A percentile compares a stretch with the other conserved stretches of the same genome.
phyloP scores from a whole-genome alignment of 2,797 vertebrate genomes.

The Sphaeramia orbicularis region DNA sequence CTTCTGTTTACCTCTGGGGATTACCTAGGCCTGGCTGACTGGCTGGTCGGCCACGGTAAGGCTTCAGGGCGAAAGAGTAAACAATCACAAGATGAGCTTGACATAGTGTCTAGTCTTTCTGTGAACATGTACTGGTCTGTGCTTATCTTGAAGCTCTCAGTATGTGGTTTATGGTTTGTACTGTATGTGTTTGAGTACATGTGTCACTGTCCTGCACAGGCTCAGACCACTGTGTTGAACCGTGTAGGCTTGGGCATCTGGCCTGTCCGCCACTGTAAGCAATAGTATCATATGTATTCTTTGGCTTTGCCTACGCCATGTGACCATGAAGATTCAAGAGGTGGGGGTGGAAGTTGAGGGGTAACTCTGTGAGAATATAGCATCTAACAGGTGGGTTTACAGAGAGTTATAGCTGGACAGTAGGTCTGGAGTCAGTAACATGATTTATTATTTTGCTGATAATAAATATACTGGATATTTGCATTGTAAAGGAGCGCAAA shows the following conservation, averaged over 20 bases:
- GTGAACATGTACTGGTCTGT: background rate
- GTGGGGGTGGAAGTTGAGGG: slow-evolving; percentile 7
- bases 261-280: slow-evolving; percentile 34
- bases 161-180: slow-evolving; percentile 16
- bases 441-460: background rate
- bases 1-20: slow-evolving; percentile 72
- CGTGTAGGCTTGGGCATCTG: slow-evolving; percentile 19
- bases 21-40: slow-evolving; percentile 61
- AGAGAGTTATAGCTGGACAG: background rate
- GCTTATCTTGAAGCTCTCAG: slow-evolving; percentile 2
- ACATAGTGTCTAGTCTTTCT: slow-evolving; percentile 29
- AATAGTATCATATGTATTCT: slow-evolving; percentile 53
- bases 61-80: slow-evolving; percentile 40
- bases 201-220: slow-evolving; percentile 23
- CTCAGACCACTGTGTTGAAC: slow-evolving; percentile 4
- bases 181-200: slow-evolving; percentile 10
- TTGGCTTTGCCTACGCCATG: slow-evolving; percentile 42
- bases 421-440: background rate
- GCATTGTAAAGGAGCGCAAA: background rate
- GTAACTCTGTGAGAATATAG: slow-evolving; percentile 5
- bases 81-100: slow-evolving; percentile 43
- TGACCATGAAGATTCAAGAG: slow-evolving; percentile 33
- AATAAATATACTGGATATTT: background rate
- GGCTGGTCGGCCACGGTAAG: slow-evolving; percentile 47
- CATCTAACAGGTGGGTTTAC: slow-evolving; percentile 46